Evolutionary conservation across 2,113 vertebrate genomes (phyloP), one percentile per base, ranked within the genome.

Genomic region (Cephalopholis sonnerati): DNA sequence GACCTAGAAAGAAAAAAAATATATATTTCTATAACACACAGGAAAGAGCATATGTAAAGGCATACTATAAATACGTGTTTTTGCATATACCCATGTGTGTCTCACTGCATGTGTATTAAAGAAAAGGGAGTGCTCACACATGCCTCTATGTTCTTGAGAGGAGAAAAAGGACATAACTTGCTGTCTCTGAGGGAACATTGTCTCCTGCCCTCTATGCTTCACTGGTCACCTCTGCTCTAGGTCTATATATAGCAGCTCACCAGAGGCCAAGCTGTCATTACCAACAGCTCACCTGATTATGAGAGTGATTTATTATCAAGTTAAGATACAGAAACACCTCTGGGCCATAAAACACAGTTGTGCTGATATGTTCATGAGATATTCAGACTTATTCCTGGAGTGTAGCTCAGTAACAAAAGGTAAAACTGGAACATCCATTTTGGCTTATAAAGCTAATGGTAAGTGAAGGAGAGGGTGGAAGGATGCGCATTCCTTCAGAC

Each of bases 201-300:
- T 75, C 72, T 87, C 53, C 61, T 46, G 79, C 51, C 88, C 89
- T 90, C 87, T 59, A 61, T 48, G 88, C 87, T 44, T 82, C 85
- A 77, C 68, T 79, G 85, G 44, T 85, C 87, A 77, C 81, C 85
- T 85, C 86, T 59, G 61, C 86, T 80, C 29, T 79, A 71, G 20
- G 8, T 54, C 84, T 90, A 89, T 79, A 85, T 87, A 85, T 90
- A 92, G 87, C 73, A 17, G 29, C 75, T 70, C 59, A 63, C 48
- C 82, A 50, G 83, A 87, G 79, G 86, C 76, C 44, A 15, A 1
- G 9, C 61, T 82, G 74, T 36, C 81, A 74, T 89, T 80, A 89
- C 13, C 68, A 71, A 27, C 54, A 57, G 71, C 77, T 85, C 90
- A 83, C 83, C 88, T 86, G 67, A 64, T 87, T 74, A 84, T 64